These are phyloP conservation scores for Ferdinandea cuprea DNA, from an alignment of 2,888 invertebrate genomes.

Conservation along the genomic window DNA sequence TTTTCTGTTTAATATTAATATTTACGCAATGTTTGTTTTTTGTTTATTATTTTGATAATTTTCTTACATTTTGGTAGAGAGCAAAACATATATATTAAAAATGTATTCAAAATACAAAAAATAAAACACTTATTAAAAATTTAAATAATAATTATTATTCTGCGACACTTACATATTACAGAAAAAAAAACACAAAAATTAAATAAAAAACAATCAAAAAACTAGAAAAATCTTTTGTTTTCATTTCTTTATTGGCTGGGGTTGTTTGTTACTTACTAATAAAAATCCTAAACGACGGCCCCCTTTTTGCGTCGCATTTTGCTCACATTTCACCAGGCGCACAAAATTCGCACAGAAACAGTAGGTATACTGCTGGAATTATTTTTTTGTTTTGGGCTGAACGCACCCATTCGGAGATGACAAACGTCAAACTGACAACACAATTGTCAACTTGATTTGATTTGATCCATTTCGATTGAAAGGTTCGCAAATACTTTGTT, in stretches of 20 bases:
- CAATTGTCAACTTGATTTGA: not conserved
- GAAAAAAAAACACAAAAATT: constrained; percentile 48
- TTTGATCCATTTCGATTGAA: not conserved
- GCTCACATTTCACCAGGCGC: not conserved
- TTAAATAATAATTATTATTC: constrained; percentile 53
- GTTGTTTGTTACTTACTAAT: too few species aligned
- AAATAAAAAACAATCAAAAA: constrained; percentile 60
- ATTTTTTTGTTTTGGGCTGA: not conserved
- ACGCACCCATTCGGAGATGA: not conserved
- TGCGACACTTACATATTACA: constrained; percentile 60
- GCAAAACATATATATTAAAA: constrained; percentile 60
- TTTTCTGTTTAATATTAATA: constrained; percentile 45
- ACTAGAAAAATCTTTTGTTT: constrained; percentile 1
- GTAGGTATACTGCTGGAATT: not conserved
- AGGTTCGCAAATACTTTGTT: not conserved
- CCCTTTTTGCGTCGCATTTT: too few species aligned
- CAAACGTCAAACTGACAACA: constrained; percentile 9
- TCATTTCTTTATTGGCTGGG: not conserved
- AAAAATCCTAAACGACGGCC: too few species aligned
- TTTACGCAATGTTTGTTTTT: constrained; percentile 42
- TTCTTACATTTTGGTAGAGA: constrained; percentile 40
- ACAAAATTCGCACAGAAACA: not conserved
- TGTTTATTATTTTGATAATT: constrained; percentile 18
- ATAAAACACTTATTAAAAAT: constrained; percentile 53
- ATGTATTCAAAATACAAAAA: constrained; percentile 75